Evolutionary conservation across 1,140 invertebrate species (phyloP).

Genomic region (Cheumatopsyche charites): DNA sequence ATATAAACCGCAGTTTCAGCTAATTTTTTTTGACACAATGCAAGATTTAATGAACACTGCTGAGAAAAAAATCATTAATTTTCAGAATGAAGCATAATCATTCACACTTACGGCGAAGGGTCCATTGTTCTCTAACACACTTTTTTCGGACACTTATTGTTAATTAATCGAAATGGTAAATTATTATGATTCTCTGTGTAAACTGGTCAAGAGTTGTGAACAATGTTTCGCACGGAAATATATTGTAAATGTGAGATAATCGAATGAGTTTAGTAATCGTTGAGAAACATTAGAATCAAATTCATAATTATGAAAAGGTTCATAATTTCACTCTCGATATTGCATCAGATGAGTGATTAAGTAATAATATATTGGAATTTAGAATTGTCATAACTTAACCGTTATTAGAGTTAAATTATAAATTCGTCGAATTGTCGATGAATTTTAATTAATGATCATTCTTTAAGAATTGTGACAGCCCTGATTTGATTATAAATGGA

Average conservation of each 20-base stretch:
- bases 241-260: neutral
- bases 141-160: neutral
- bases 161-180: neutral
- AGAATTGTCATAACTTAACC: no score
- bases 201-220: no score
- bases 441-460: no score
- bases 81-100: neutral
- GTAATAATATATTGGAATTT: no score
- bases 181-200: neutral
- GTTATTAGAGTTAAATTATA: no score
- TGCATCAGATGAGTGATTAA: no score
- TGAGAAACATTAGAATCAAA: neutral
- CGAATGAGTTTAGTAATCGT: neutral
- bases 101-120: neutral
- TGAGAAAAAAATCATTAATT: slow-evolving; percentile 2
- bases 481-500: no score
- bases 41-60: neutral
- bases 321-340: neutral
- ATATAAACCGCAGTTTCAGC: neutral
- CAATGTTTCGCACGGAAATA: neutral
- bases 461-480: no score
- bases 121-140: neutral
- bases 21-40: neutral
- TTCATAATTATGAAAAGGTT: neutral
- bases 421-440: no score